Conservation (phyloP, 1,140 invertebrate genomes). For the Gonioctena quinquepunctata region DNA sequence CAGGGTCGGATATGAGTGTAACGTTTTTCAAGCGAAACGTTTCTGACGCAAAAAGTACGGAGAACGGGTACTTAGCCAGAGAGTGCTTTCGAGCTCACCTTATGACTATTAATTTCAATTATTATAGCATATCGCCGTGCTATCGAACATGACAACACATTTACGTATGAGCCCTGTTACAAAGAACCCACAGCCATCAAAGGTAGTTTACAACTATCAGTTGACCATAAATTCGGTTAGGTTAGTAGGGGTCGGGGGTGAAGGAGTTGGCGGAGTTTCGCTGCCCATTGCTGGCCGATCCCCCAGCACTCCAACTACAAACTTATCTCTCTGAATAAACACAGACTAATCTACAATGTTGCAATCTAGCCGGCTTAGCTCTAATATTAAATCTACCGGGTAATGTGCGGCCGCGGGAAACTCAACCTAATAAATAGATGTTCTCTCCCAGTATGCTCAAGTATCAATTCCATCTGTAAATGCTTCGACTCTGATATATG, state of each 20-base stretch:
- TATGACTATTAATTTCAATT: no score
- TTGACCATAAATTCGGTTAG: conserved; percentile 35
- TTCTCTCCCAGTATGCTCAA: conserved; percentile 13
- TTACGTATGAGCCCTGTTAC: no score
- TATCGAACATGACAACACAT: no score
- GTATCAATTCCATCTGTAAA: conserved; percentile 13
- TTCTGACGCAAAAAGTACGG: no score
- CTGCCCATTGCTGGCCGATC: conserved; percentile 13
- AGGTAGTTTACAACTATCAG: conserved; percentile 34
- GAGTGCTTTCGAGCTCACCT: no score
- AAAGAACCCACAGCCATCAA: conserved; percentile 24
- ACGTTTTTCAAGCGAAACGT: no score
- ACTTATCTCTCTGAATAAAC: conserved; percentile 41
- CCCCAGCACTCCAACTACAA: conserved; percentile 14
- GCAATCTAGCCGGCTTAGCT: conserved; percentile 37
- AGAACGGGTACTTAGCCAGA: no score
- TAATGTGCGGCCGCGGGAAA: conserved; percentile 31
- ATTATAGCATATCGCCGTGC: no score
- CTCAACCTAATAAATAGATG: conserved; percentile 29
- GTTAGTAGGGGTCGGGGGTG: conserved; percentile 3
- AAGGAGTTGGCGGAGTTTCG: background rate
- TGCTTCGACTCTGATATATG: background rate
- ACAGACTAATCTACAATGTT: conserved; percentile 44
- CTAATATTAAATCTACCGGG: conserved; percentile 42
- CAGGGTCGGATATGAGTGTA: no score